Conservation (phyloP, 1,140 invertebrate genomes). For the Listronotus bonariensis region DNA sequence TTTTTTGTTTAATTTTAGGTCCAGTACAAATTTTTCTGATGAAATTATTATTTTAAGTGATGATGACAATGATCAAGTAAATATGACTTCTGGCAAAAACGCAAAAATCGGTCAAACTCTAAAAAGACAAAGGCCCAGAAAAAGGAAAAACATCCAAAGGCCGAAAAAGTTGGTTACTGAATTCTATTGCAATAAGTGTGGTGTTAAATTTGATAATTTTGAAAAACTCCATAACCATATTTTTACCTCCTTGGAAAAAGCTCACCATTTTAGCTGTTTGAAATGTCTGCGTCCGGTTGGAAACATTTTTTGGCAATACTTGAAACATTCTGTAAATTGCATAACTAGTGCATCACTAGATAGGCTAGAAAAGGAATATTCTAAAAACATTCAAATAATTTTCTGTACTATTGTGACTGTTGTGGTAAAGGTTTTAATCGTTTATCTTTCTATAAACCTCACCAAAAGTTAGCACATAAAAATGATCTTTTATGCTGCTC, state of each 20-base stretch:
- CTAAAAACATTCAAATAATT: too few relatives aligned
- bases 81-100: too few relatives aligned
- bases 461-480: neutral
- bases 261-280: constrained; percentile 15
- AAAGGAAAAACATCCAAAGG: too few relatives aligned
- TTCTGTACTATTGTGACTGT: neutral
- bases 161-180: too few relatives aligned
- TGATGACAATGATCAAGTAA: too few relatives aligned
- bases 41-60: too few relatives aligned
- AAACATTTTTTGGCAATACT: neutral
- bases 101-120: too few relatives aligned
- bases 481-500: neutral
- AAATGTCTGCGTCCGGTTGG: constrained; percentile 16
- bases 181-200: constrained; percentile 21
- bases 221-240: constrained; percentile 13
- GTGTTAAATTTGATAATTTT: constrained; percentile 5
- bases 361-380: too few relatives aligned
- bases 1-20: too few relatives aligned
- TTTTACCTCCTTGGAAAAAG: neutral
- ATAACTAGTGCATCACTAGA: neutral
- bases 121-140: too few relatives aligned
- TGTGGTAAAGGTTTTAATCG: neutral
- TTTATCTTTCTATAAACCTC: neutral
- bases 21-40: too few relatives aligned
- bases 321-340: constrained; percentile 4